A percentile compares a stretch with the other conserved stretches of the same genome.
Conservation (phyloP, 2,113 vertebrate genomes). For the Sylvietta virens region DNA sequence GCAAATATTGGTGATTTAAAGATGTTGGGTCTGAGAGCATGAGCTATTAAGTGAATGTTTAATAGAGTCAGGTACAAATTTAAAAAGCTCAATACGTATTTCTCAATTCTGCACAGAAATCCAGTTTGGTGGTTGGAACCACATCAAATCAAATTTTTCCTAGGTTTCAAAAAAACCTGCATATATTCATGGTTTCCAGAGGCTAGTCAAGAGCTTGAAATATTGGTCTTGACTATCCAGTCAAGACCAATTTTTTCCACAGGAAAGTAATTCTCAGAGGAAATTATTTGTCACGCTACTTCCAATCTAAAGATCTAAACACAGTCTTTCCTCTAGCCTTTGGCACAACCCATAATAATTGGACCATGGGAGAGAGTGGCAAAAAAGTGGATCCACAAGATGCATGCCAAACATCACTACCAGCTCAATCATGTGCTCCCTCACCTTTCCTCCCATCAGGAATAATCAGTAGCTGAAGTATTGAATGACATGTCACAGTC, state of each 20-base stretch:
- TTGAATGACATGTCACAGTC: constrained; percentile 30
- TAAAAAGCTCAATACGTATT: neutral
- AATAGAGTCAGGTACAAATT: neutral
- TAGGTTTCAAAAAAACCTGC: constrained; percentile 30
- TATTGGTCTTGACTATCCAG: constrained; percentile 53
- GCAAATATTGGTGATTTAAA: neutral
- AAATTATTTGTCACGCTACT: constrained; percentile 63
- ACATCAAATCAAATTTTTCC: constrained; percentile 51
- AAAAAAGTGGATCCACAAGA: constrained; percentile 30
- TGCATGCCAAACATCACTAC: constrained; percentile 39
- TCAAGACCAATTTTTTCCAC: constrained; percentile 64
- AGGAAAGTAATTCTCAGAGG: constrained; percentile 63
- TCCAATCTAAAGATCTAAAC: constrained; percentile 64
- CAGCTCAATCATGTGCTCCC: constrained; percentile 27
- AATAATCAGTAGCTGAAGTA: constrained; percentile 38
- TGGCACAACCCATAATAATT: constrained; percentile 62
- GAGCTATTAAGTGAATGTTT: neutral
- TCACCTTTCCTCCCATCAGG: constrained; percentile 12
- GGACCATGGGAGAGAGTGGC: constrained; percentile 42
- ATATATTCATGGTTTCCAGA: constrained; percentile 59
- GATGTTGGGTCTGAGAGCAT: neutral
- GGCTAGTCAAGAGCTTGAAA: constrained; percentile 46
- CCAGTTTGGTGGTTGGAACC: neutral
- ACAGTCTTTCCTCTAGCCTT: constrained; percentile 56
- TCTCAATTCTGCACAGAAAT: neutral